phyloP scores from a whole-genome alignment of 2,113 vertebrate genomes.

The Engystomops pustulosus region DNA sequence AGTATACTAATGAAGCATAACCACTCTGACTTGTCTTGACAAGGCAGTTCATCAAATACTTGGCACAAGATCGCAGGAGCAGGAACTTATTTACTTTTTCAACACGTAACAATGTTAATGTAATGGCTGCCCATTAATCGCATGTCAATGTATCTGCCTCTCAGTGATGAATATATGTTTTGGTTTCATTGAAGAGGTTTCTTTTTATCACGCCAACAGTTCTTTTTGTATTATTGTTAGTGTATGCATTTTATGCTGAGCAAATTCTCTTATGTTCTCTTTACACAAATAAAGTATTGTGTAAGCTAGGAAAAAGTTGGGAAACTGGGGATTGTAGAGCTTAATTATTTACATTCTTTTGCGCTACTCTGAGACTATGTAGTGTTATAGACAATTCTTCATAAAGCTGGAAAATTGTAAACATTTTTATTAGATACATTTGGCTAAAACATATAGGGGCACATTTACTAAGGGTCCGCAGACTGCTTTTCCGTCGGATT shows the following conservation, averaged over 20 bases:
- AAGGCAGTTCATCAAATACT: conserved; percentile 52
- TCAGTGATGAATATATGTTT: conserved; percentile 50
- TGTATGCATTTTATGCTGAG: not conserved
- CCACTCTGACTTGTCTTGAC: conserved; percentile 43
- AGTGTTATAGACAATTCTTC: not conserved
- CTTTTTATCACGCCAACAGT: conserved; percentile 33
- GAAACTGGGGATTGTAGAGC: not conserved
- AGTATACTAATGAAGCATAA: conserved; percentile 44
- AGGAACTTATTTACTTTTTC: conserved; percentile 54
- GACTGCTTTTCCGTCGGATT: no score
- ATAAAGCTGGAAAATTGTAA: not conserved
- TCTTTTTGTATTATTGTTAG: conserved; percentile 24
- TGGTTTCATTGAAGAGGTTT: conserved; percentile 43
- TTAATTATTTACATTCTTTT: not conserved
- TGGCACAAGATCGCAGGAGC: not conserved
- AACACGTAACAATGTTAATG: conserved; percentile 39
- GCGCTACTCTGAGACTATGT: not conserved
- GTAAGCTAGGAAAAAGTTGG: not conserved
- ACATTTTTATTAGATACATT: not conserved
- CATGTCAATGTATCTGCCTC: conserved; percentile 38
- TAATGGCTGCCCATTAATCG: conserved; percentile 43
- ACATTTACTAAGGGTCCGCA: no score
- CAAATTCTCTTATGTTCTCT: conserved; percentile 6
- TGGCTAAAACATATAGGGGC: not conserved
- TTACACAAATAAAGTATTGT: conserved; percentile 38